A percentile compares a stretch with the other conserved stretches of the same genome.
phyloP scores from a whole-genome alignment of 1,140 invertebrate species.

The Drosophila erecta region DNA sequence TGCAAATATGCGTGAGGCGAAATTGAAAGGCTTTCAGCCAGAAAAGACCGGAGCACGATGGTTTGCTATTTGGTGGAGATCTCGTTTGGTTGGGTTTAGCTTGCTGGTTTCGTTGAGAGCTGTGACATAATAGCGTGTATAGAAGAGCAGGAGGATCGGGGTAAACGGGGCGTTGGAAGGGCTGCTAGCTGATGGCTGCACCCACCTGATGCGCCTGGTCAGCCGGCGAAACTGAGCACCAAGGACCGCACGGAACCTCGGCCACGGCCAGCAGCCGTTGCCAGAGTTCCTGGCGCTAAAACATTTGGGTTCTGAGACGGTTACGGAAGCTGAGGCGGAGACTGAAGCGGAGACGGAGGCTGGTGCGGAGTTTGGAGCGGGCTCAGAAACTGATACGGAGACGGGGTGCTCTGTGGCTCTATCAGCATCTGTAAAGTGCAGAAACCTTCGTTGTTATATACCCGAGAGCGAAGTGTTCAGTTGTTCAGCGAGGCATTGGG shows the following conservation, averaged over 20 bases:
- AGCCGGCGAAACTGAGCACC: constrained; percentile 60
- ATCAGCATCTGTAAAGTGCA: constrained; percentile 50
- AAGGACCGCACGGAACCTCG: constrained; percentile 46
- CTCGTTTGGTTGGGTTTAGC: constrained; percentile 17
- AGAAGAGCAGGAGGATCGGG: constrained; percentile 14
- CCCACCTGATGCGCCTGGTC: constrained; percentile 72
- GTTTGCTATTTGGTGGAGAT: constrained; percentile 25
- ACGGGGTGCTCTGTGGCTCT: constrained; percentile 28
- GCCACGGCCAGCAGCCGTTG: constrained; percentile 42
- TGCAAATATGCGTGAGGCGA: constrained; percentile 77
- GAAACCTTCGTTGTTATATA: constrained; percentile 31
- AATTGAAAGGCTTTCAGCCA: constrained; percentile 55
- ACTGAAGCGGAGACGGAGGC: constrained; percentile 2
- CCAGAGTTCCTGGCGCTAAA: constrained; percentile 20
- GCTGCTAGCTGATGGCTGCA: constrained; percentile 41
- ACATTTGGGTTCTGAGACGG: constrained; percentile 33
- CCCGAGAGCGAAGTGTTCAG: too few relatives aligned
- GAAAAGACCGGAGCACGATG: background rate
- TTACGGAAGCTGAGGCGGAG: constrained; percentile 5
- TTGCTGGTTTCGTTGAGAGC: constrained; percentile 5
- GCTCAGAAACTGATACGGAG: constrained; percentile 25
- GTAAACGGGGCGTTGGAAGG: constrained; percentile 4
- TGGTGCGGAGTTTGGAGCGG: constrained; percentile 21
- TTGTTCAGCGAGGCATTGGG: background rate
- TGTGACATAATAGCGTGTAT: constrained; percentile 7